Evolutionary conservation across 2,888 invertebrate genomes (phyloP), one percentile per base, ranked within the genome.

Genomic region (Meandrusa payeni): DNA sequence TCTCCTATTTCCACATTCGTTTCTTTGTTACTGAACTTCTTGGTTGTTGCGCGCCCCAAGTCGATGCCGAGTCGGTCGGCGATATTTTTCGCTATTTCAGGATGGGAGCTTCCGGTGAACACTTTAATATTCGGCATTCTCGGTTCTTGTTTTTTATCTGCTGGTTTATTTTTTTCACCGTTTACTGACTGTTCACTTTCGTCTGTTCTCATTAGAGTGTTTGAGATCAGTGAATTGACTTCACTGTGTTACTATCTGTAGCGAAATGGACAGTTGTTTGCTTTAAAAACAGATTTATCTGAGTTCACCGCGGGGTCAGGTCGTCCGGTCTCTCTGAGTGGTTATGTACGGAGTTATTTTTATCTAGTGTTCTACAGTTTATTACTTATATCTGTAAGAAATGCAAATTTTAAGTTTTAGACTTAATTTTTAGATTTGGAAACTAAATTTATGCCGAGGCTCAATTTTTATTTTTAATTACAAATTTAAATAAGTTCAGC

Each of bases 111-210:
- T 50, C 99, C 99, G 69, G 96, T 96, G 87, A 99, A 99, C 59
- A 99, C 95, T 91, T 99, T 99, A 67, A 99, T 99, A 87, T 99
- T 99, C 65, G 99, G 99, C 99, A 99, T 99, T 89, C 90, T 87
- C 41, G 74, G 64, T 48, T 54, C 71, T 66, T 40, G 72, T 74
- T 42, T 73, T 65, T 57, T 59, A 43, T 59, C 54, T 33, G 51
- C 48, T 47, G 10, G 11, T 7, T 34, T 41, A 17, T 44, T 32
- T 13, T 17, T 52, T 39, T 61, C 52, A 54, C 63, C 56, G 31
- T 48, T 47, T 6, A 52, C 44, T 29, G 53, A 55, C 39, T 64
- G 64, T 51, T 60, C 51, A 37, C 51, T 61, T 44, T 64, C 59
- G 52, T 69, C 65, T 34, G 74, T 59, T 71, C 64, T 74, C 85